These are phyloP conservation scores for Columba guinea DNA, from an alignment of 2,797 vertebrate species.

Conservation along the genomic window DNA sequence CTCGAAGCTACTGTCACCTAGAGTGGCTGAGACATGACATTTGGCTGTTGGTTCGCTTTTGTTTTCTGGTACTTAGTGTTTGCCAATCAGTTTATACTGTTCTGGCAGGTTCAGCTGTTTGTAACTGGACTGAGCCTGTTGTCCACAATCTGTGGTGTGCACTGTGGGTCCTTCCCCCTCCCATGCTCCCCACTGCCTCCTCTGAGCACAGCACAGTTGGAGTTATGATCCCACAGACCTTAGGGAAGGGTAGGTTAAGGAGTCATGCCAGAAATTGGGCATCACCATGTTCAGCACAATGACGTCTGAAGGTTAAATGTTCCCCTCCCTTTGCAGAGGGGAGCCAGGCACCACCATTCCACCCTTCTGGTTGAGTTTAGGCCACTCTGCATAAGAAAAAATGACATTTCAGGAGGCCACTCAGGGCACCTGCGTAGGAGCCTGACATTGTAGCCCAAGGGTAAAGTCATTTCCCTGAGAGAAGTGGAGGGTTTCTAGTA, in stretches of 20 bases:
- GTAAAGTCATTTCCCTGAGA: not conserved
- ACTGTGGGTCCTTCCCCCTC: not conserved
- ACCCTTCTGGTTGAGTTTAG: not conserved
- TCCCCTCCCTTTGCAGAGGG: not conserved
- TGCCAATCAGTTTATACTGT: not conserved
- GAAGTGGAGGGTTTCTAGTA: not conserved
- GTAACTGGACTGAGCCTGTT: not conserved
- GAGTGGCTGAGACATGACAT: not conserved
- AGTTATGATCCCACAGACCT: not conserved
- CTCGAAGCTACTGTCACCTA: not conserved
- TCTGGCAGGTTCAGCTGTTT: not conserved
- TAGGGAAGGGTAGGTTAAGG: not conserved
- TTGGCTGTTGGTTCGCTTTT: no score
- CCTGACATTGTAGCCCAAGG: not conserved
- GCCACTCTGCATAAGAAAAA: not conserved
- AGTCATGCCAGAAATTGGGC: not conserved
- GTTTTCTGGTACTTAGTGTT: not conserved
- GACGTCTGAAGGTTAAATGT: not conserved
- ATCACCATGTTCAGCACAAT: fast-evolving
- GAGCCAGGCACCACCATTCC: not conserved
- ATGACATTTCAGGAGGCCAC: not conserved
- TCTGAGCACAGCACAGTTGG: not conserved
- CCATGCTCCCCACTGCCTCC: not conserved
- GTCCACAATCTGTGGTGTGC: not conserved
- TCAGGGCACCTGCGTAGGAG: not conserved